Conservation (phyloP, 2,888 invertebrate genomes). For the Amblyjoppa proteus region DNA sequence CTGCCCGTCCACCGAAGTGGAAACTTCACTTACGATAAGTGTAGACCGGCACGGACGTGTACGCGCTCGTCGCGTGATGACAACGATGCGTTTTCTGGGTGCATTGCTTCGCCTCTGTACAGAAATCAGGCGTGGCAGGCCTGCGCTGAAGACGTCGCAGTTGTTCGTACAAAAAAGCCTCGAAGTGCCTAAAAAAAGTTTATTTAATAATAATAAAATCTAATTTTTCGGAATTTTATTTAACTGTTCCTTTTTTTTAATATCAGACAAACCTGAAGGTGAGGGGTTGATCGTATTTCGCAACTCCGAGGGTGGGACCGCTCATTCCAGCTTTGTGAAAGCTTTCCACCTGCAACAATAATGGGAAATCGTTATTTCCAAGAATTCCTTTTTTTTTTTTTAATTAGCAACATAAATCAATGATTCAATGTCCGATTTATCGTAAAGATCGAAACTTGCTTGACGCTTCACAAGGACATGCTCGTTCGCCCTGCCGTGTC, state of each 20-base stretch:
- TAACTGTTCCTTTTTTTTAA: not conserved
- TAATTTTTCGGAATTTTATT: not conserved
- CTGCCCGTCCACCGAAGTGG: not conserved
- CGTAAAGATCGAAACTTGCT: conserved; percentile 83
- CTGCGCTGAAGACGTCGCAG: conserved; percentile 91
- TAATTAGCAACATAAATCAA: not conserved
- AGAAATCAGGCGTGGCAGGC: conserved; percentile 85
- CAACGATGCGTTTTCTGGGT: conserved; percentile 95
- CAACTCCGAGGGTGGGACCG: conserved; percentile 82
- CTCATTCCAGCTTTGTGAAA: conserved; percentile 83
- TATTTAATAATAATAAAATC: not conserved
- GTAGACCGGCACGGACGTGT: conserved; percentile 91
- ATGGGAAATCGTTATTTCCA: not conserved
- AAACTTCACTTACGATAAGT: conserved; percentile 80
- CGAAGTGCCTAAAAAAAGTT: conserved; percentile 86
- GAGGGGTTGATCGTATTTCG: conserved; percentile 82
- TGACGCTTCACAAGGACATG: conserved; percentile 94
- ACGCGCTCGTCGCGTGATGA: conserved; percentile 96
- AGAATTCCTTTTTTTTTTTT: not conserved
- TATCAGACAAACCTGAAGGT: conserved; percentile 79
- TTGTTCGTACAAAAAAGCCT: conserved; percentile 95
- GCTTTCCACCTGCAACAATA: conserved; percentile 78
- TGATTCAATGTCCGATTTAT: not conserved
- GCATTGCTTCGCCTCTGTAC: conserved; percentile 92
- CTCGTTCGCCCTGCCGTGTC: conserved; percentile 95